Percentiles rank a stretch among this genome's conserved stretches.
These are phyloP conservation scores for Gadus macrocephalus DNA, from an alignment of 2,113 vertebrate genomes.

Conservation along the genomic window DNA sequence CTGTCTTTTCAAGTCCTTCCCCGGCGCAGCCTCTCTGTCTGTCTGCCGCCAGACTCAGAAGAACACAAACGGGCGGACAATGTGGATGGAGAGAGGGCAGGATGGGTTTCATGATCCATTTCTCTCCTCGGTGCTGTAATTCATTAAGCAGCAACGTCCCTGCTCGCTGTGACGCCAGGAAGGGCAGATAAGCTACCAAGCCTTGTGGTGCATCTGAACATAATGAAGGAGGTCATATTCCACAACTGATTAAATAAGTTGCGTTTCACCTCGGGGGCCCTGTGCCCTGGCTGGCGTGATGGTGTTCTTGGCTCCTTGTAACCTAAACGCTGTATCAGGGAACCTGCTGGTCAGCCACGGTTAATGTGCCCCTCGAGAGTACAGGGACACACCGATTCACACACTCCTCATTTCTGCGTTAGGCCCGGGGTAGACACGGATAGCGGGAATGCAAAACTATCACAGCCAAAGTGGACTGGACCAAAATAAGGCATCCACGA, in stretches of 20 bases:
- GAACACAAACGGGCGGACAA: slow-evolving; percentile 28
- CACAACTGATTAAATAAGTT: slow-evolving; percentile 35
- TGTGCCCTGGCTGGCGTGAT: slow-evolving; percentile 14
- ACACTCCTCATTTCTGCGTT: slow-evolving; percentile 1
- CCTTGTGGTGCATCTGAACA: slow-evolving; percentile 15
- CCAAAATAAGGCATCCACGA: no score
- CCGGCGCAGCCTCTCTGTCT: no score
- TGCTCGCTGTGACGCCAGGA: slow-evolving; percentile 34
- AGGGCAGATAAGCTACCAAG: slow-evolving; percentile 29
- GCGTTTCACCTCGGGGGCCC: slow-evolving; percentile 39
- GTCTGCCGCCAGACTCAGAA: slow-evolving; percentile 7
- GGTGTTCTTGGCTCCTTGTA: slow-evolving; percentile 35
- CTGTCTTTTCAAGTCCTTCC: no score
- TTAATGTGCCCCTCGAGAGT: slow-evolving; percentile 22
- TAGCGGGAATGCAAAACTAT: slow-evolving; percentile 8
- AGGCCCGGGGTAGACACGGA: neutral
- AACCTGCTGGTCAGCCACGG: slow-evolving; percentile 44
- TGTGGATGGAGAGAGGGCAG: neutral
- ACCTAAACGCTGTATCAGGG: slow-evolving; percentile 34
- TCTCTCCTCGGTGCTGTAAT: slow-evolving; percentile 38
- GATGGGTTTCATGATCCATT: slow-evolving; percentile 17
- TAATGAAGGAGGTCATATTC: neutral
- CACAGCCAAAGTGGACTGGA: neutral
- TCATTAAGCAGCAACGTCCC: slow-evolving; percentile 49
- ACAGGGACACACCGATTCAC: neutral